phyloP scores from a whole-genome alignment of 2,888 invertebrate genomes.

The Noctuana brunneofusca region DNA sequence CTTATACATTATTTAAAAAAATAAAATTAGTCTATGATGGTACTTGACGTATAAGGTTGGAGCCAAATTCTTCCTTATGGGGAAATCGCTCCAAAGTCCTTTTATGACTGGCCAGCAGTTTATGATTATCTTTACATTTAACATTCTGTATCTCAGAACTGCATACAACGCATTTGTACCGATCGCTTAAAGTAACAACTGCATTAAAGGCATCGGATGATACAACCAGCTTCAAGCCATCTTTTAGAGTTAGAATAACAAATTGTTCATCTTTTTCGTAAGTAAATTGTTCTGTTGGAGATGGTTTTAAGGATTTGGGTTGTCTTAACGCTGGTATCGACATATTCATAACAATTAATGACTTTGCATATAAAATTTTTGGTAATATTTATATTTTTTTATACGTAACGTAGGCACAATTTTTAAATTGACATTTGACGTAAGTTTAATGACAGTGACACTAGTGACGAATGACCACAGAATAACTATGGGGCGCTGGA shows the following conservation, averaged over 20 bases:
- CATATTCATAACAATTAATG: too few species aligned
- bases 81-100: conserved; percentile 50
- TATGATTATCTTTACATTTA: conserved; percentile 53
- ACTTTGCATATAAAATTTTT: too few species aligned
- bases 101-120: conserved; percentile 48
- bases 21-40: background rate
- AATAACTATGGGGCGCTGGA: too few species aligned
- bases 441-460: too few species aligned
- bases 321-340: conserved; percentile 8
- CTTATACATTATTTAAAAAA: background rate
- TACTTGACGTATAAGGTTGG: conserved; percentile 64
- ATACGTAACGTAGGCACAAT: background rate
- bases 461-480: too few species aligned
- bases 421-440: background rate
- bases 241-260: conserved; percentile 56
- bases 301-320: conserved; percentile 4
- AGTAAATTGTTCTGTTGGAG: background rate
- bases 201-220: conserved; percentile 62
- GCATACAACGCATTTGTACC: conserved; percentile 61
- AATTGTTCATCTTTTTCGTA: conserved; percentile 1
- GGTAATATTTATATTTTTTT: too few species aligned
- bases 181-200: conserved; percentile 36
- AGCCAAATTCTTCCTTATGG: conserved; percentile 52
- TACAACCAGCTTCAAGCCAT: conserved; percentile 56
- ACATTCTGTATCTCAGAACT: conserved; percentile 47